A percentile compares a stretch with the other conserved stretches of the same genome.
These are phyloP conservation scores for Leptothorax acervorum DNA, from an alignment of 2,888 invertebrate genomes.

Conservation along the genomic window DNA sequence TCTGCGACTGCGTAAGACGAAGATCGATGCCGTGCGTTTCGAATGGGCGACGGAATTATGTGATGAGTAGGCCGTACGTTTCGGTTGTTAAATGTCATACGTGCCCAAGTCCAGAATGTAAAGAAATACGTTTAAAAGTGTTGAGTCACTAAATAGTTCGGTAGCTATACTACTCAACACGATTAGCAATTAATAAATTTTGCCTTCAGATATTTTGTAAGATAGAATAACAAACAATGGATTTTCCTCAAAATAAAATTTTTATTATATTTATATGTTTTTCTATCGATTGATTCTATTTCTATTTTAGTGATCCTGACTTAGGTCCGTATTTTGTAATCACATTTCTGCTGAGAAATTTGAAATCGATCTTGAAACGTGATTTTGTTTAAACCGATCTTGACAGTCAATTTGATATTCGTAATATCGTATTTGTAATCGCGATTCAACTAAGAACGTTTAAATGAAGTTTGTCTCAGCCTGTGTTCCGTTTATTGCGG, in stretches of 20 bases:
- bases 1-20: constrained; percentile 37
- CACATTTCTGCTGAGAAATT: neutral
- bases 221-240: neutral
- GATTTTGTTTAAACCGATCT: neutral
- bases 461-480: neutral
- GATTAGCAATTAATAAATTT: neutral
- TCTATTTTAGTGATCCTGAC: neutral
- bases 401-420: constrained; percentile 2
- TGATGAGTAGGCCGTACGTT: neutral
- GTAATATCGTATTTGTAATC: neutral
- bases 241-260: neutral
- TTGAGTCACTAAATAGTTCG: neutral
- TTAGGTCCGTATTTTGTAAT: neutral
- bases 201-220: neutral
- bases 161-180: neutral
- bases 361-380: neutral
- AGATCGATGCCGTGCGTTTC: constrained; percentile 41
- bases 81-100: neutral
- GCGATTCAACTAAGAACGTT: neutral
- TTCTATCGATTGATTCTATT: neutral
- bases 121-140: neutral
- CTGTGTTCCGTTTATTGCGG: neutral
- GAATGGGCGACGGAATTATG: constrained; percentile 6
- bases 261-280: neutral
- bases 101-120: neutral